These are phyloP conservation scores for Drosophila algonquin DNA, from an alignment of 2,888 invertebrate species.

Conservation along the genomic window DNA sequence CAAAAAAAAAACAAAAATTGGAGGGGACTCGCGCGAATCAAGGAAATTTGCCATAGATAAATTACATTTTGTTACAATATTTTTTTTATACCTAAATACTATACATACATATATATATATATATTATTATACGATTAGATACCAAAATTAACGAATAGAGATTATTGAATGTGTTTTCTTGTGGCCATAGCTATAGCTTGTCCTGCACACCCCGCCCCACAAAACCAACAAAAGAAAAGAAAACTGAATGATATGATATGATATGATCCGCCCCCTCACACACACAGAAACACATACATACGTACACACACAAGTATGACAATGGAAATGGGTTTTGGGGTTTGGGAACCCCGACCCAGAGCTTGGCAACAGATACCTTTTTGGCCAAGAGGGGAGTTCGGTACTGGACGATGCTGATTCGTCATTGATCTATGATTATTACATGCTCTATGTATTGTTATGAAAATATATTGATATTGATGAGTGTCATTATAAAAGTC, in stretches of 20 bases:
- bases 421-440: constrained; percentile 46
- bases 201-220: constrained; percentile 31
- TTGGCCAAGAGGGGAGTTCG: neutral
- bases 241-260: neutral
- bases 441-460: constrained; percentile 74
- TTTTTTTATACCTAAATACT: neutral
- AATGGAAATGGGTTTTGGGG: neutral
- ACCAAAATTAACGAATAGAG: constrained; percentile 31
- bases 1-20: neutral
- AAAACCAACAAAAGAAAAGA: constrained; percentile 2
- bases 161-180: constrained; percentile 28
- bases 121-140: constrained; percentile 22
- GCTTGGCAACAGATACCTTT: neutral
- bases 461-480: constrained; percentile 69
- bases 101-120: neutral
- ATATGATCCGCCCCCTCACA: neutral
- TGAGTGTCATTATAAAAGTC: constrained; percentile 64
- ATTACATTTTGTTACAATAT: constrained; percentile 25
- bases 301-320: neutral
- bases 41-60: constrained; percentile 9
- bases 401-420: neutral
- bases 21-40: constrained; percentile 8
- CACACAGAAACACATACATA: neutral
- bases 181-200: constrained; percentile 26
- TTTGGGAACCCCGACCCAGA: neutral